Evolutionary conservation across 1,140 invertebrate genomes (phyloP).

Genomic region (Trachelipus rathkii): DNA sequence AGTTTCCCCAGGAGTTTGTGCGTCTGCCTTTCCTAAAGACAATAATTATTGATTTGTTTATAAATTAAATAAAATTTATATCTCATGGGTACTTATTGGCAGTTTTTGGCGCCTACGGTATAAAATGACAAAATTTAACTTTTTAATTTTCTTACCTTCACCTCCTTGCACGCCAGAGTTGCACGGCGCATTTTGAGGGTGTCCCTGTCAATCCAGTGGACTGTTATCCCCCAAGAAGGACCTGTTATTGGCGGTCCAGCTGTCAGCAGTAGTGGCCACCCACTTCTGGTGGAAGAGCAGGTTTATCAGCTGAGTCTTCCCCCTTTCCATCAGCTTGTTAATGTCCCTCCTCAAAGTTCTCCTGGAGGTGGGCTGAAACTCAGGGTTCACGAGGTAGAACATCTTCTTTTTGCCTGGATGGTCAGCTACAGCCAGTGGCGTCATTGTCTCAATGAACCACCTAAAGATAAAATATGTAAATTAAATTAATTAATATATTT

Average conservation of each 20-base stretch:
- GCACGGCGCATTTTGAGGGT: background rate
- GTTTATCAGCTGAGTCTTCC: background rate
- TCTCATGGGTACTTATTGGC: background rate
- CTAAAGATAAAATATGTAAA: conserved; percentile 1
- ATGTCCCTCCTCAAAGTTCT: too few relatives aligned
- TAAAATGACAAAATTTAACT: background rate
- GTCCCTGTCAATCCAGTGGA: conserved; percentile 17
- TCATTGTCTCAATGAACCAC: conserved; percentile 12
- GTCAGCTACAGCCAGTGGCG: background rate
- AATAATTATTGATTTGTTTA: background rate
- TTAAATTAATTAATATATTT: background rate
- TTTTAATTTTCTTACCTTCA: background rate
- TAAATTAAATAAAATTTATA: conserved; percentile 1
- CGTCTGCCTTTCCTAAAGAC: background rate
- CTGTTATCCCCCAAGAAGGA: background rate
- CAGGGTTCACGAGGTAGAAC: background rate
- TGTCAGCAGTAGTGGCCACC: conserved; percentile 10
- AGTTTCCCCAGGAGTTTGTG: background rate
- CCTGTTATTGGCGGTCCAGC: background rate
- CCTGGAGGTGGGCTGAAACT: too few relatives aligned
- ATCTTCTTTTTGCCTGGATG: background rate
- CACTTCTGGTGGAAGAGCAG: conserved; percentile 10
- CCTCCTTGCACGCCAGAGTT: background rate
- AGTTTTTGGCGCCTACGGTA: background rate
- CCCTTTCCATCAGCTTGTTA: conserved; percentile 5